These are phyloP conservation scores for Parasteatoda tepidariorum DNA, from an alignment of 1,140 invertebrate species.

Conservation along the genomic window DNA sequence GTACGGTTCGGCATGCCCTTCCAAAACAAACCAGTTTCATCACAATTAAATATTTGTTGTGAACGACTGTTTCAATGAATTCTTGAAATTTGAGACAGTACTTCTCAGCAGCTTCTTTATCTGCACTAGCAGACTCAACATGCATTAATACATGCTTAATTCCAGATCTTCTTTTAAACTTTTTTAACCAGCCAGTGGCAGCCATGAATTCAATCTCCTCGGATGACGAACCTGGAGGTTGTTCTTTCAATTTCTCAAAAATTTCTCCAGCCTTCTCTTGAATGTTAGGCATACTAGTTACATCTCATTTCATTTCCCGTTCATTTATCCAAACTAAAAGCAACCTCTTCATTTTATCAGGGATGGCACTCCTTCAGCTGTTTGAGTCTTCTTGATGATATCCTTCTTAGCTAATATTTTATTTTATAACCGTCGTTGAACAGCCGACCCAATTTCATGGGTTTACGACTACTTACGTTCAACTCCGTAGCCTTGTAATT, in stretches of 20 bases:
- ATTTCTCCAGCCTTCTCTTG: constrained; percentile 2
- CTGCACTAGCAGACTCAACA: background rate
- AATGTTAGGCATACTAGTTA: background rate
- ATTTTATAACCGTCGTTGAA: too few relatives aligned
- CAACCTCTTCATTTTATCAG: background rate
- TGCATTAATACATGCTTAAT: constrained; percentile 5
- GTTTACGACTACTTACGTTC: too few relatives aligned
- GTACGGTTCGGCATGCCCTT: background rate
- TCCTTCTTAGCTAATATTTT: background rate
- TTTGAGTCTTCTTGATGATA: background rate
- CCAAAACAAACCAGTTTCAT: constrained; percentile 1
- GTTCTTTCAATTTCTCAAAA: background rate
- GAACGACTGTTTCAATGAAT: constrained; percentile 1
- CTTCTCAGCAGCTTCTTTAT: constrained; percentile 1
- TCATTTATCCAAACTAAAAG: background rate
- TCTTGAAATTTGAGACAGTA: background rate
- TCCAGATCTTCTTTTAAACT: background rate
- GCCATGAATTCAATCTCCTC: background rate
- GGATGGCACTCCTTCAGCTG: background rate
- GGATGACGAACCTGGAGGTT: background rate
- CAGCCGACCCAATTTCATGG: too few relatives aligned
- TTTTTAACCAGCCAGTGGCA: background rate
- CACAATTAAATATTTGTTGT: constrained; percentile 6
- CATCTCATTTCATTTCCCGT: background rate
- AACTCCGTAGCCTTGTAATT: too few relatives aligned